Evolutionary conservation across 2,888 invertebrate genomes (phyloP).

Genomic region (Tenodera sinensis): DNA sequence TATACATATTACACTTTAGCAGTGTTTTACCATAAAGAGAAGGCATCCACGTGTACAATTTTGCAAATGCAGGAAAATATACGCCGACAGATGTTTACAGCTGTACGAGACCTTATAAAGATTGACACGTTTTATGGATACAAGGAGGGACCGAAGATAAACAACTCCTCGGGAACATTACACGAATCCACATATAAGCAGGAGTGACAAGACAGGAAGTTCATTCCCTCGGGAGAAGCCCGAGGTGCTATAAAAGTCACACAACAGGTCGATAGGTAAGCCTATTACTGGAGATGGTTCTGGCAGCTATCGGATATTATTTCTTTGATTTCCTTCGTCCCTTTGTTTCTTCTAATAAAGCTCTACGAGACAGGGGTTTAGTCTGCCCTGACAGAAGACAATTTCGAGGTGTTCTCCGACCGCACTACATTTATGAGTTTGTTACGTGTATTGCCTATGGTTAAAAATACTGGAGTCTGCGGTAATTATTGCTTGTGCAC

Average conservation of each 20-base stretch:
- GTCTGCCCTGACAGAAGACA: not conserved
- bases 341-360: not conserved
- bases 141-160: not conserved
- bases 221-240: not conserved
- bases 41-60: no score
- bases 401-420: no score
- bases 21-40: no score
- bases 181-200: no score
- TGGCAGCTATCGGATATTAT: not conserved
- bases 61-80: not conserved
- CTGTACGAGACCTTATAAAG: not conserved
- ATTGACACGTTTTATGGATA: not conserved
- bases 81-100: not conserved
- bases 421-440: no score
- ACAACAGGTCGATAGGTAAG: not conserved
- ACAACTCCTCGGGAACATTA: not conserved
- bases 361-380: not conserved
- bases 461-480: no score
- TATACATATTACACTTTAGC: no score
- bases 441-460: no score
- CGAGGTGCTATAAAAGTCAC: not conserved
- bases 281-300: not conserved
- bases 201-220: not conserved
- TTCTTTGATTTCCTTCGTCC: not conserved
- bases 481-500: no score